These are phyloP conservation scores for Dermatophagoides farinae DNA, from an alignment of 1,140 invertebrate species.

Conservation along the genomic window DNA sequence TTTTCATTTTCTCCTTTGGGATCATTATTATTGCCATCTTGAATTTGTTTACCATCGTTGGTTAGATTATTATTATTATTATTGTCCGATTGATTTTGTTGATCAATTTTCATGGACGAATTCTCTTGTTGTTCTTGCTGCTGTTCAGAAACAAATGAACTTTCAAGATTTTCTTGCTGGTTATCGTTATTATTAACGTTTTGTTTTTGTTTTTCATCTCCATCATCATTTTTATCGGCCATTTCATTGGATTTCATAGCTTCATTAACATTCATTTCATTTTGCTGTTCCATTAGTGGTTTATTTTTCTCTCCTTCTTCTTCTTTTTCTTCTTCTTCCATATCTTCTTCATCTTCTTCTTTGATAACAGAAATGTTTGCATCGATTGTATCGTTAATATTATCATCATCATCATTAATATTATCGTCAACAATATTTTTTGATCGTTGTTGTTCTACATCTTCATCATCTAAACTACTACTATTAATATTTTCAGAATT, in stretches of 20 bases:
- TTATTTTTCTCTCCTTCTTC: background rate
- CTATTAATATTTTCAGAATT: background rate
- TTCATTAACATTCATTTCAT: background rate
- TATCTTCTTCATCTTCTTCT: background rate
- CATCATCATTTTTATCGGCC: background rate
- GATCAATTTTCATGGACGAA: no score
- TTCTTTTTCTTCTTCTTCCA: background rate
- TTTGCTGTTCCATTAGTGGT: background rate
- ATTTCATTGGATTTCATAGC: background rate
- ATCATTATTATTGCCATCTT: background rate
- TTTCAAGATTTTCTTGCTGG: no score
- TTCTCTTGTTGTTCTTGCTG: background rate
- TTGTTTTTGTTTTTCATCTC: background rate
- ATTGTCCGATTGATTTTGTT: background rate
- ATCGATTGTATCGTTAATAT: background rate
- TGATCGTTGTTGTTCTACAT: background rate
- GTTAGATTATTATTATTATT: no score
- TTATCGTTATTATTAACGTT: no score
- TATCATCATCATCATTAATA: background rate
- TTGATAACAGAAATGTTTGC: background rate
- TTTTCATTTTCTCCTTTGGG: slow-evolving; percentile 7
- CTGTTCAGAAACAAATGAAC: background rate
- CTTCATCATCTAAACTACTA: no score
- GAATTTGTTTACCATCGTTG: background rate
- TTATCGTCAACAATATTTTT: background rate